Evolutionary conservation across 2,113 vertebrate genomes (phyloP), one percentile per base, ranked within the genome.

Genomic region (Neodon shergylaensis): DNA sequence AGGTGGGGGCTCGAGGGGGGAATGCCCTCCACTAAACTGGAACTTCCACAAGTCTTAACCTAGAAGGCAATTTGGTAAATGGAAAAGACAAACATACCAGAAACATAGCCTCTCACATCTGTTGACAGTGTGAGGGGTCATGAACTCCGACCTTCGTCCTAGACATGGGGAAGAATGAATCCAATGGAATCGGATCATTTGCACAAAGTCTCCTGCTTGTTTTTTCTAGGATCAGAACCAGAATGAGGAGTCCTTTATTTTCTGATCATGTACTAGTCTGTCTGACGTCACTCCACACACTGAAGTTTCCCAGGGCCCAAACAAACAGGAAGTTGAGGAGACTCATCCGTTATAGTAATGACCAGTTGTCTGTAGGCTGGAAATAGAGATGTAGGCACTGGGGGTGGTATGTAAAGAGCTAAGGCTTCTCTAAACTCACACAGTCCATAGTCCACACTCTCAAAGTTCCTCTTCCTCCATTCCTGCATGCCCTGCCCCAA

Each of bases 11-110:
- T 36, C 4, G 33, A n/a, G 52, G 0, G 3, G 52, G 1, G n/a
- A 72, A 76, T 86, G 26, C 1, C 31, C 12, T 93, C 68, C 54
- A 61, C 17, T 39, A 68, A 76, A 6, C 7, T 81, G 14, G 4
- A 95, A 47, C 61, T 47, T 24, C 7, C 24, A 13, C 44, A 70
- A 77, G 81, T 33, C 68, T 96, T 66, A 92, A 89, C 52, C 47
- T 54, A 81, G 58, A 94, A 42, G 76, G 28, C 24, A 42, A 26
- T 36, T 31, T 63, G 49, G 26, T 28, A 70, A 19, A 65, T 3
- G 0, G 39, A 36, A 17, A 87, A 83, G 19, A 86, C 10, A 87
- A 63, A 17, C 10, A 17, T 26, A 31, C 28, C 49, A 44, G 26
- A 76, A 89, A 49, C 22, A 93, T 58, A 65, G n/a, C 6, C 3